Base-by-base conservation (phyloP, 2,888 invertebrate genomes). In the Serrognathus titanus region DNA sequence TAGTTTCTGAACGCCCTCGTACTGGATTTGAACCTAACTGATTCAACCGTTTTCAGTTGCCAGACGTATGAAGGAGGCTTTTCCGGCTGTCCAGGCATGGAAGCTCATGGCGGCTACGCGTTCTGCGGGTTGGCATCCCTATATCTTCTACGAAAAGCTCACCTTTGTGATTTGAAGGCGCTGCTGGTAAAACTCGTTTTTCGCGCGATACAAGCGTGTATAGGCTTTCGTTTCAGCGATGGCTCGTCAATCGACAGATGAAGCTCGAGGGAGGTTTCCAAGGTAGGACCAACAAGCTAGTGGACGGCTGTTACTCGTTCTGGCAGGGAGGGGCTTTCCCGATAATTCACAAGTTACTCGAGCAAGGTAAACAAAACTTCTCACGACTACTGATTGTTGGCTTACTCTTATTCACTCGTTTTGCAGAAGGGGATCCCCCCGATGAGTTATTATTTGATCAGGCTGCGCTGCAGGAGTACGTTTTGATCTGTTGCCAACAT, bases 1-100 rank as follows among this genome's bases (percentile, higher is more conserved):
- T 31, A 31, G 7, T 31, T 31, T 31, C 24, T 31, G 24, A 31
- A 31, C 7, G 24, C 7, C 4, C 24, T 31, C 24, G 24, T 31
- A 7, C 7, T 31, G 4, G 4, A 20, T 20, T 20, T 20, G 20
- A 4, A 20, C 20, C 4, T 20, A 4, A 20, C 20, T 20, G 20
- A 20, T 20, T 20, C 20, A 20, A 20, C 3, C 20, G 4, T 20
- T n/a, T 71, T 51, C 65, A 87, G 90, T 64, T 98, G 98, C 80
- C 98, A 99, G 78, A 96, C 97, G 0, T 99, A 97, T 80, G 99
- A 99, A 79, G 99, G 99, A 43, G 99, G 99, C 1, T 99, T 99
- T 81, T 92, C 91, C 39, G 97, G 97, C 0, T 89, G 84, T 64
- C 94, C 94, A 1, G 94, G 93, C 7, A 87, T 94, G 84, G 99